phyloP scores from a whole-genome alignment of 2,888 invertebrate species.

The Lasioglossum leucozonium region DNA sequence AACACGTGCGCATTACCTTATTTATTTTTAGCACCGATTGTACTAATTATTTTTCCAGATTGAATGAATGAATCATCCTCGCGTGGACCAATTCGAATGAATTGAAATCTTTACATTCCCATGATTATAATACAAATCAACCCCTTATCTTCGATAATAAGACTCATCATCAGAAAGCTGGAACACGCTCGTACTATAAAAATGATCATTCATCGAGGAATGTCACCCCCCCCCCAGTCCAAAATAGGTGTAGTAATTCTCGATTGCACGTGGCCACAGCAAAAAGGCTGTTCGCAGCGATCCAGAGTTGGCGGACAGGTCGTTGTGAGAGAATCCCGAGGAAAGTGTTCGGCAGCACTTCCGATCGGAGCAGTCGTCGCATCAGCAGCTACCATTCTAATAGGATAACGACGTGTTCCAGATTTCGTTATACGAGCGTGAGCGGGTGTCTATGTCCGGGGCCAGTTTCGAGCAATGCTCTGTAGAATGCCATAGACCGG shows the following conservation, averaged over 20 bases:
- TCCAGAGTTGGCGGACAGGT: background rate
- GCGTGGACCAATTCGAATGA: background rate
- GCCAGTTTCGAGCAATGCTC: conserved; percentile 58
- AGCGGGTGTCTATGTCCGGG: conserved; percentile 46
- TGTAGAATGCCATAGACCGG: conserved; percentile 55
- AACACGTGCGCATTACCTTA: background rate
- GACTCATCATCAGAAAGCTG: background rate
- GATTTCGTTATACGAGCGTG: conserved; percentile 69
- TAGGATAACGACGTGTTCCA: conserved; percentile 73
- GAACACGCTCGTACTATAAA: background rate
- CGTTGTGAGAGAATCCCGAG: background rate
- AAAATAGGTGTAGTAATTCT: background rate
- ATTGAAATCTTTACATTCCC: background rate
- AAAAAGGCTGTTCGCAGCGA: conserved; percentile 6
- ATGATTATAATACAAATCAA: no score
- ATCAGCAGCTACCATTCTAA: conserved; percentile 62
- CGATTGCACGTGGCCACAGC: background rate
- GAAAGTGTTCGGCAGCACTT: conserved; percentile 52
- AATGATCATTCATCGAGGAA: background rate
- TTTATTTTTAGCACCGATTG: background rate
- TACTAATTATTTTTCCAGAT: background rate
- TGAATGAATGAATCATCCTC: background rate
- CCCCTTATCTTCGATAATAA: no score
- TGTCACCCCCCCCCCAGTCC: background rate
- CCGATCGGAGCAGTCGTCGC: conserved; percentile 51